Evolutionary conservation across 2,797 vertebrate species (phyloP).

Genomic region (Sebastes umbrosus): DNA sequence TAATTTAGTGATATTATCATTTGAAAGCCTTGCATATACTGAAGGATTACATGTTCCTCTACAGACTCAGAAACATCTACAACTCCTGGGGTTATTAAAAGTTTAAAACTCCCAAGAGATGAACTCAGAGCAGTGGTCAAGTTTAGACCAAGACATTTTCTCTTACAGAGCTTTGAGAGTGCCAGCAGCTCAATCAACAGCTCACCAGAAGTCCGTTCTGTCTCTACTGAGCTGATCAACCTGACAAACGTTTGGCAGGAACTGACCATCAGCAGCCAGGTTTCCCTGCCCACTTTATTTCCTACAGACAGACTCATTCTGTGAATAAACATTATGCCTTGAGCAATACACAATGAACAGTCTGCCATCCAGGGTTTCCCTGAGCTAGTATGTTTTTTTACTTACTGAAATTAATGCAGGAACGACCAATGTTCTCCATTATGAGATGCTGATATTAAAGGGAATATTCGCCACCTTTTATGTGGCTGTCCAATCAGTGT

Average conservation of each 20-base stretch:
- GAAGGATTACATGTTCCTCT: constrained; percentile 14
- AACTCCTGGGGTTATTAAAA: constrained; percentile 46
- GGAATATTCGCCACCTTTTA: not conserved
- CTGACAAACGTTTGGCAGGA: constrained; percentile 50
- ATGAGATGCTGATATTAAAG: not conserved
- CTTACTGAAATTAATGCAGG: not conserved
- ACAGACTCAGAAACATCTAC: constrained; percentile 20
- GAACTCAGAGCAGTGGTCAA: constrained; percentile 22
- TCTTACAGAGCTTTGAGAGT: constrained; percentile 6
- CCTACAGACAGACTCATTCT: constrained; percentile 33
- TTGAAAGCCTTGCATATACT: not conserved
- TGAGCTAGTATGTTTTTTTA: not conserved
- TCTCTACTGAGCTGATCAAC: constrained; percentile 41
- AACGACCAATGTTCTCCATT: not conserved
- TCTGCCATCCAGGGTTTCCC: constrained; percentile 24
- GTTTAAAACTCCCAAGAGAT: constrained; percentile 28
- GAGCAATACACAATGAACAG: constrained; percentile 13
- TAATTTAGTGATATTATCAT: constrained; percentile 3
- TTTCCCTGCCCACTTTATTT: constrained; percentile 46
- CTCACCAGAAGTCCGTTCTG: constrained; percentile 33
- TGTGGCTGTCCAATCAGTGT: not conserved
- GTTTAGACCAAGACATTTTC: constrained; percentile 30
- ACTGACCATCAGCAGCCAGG: constrained; percentile 40
- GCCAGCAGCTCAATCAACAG: constrained; percentile 31
- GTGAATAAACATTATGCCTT: constrained; percentile 36